Conservation (phyloP, 2,113 vertebrate species). For the Gadus macrocephalus region DNA sequence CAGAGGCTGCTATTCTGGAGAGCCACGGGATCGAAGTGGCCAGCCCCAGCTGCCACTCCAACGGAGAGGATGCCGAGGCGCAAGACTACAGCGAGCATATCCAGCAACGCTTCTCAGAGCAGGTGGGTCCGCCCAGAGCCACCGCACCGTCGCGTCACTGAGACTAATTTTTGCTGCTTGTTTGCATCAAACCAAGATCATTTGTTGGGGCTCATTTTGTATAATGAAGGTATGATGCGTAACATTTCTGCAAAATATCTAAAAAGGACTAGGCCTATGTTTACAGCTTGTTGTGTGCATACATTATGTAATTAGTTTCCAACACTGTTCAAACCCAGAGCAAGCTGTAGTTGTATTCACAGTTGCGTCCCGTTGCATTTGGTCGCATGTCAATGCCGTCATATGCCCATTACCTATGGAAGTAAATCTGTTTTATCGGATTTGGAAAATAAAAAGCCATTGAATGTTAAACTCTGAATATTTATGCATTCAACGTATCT, state of each 20-base stretch:
- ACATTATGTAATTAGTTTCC: no score
- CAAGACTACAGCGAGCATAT: slow-evolving; percentile 75
- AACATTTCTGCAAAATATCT: not conserved
- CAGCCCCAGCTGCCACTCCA: slow-evolving; percentile 79
- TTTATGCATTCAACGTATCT: no score
- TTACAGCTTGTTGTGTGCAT: not conserved
- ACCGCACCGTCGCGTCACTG: not conserved
- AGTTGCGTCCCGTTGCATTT: no score
- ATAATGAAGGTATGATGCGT: not conserved
- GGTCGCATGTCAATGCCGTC: no score
- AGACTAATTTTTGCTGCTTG: not conserved
- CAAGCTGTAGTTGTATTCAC: no score
- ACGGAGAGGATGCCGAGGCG: slow-evolving; percentile 74
- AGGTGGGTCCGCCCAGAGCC: slow-evolving; percentile 36
- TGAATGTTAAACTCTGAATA: no score
- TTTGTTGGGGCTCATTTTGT: not conserved
- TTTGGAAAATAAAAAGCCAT: no score
- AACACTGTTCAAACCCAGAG: no score
- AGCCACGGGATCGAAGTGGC: slow-evolving; percentile 80
- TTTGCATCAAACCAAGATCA: not conserved
- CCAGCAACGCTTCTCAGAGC: slow-evolving; percentile 62
- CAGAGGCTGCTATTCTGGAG: slow-evolving; percentile 81
- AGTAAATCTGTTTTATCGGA: no score
- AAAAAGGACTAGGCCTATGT: not conserved
- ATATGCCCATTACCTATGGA: no score